Percentiles rank a stretch among this genome's conserved stretches.
These are phyloP conservation scores for Tapirus terrestris DNA, from an alignment of 2,113 vertebrate species.

Conservation along the genomic window DNA sequence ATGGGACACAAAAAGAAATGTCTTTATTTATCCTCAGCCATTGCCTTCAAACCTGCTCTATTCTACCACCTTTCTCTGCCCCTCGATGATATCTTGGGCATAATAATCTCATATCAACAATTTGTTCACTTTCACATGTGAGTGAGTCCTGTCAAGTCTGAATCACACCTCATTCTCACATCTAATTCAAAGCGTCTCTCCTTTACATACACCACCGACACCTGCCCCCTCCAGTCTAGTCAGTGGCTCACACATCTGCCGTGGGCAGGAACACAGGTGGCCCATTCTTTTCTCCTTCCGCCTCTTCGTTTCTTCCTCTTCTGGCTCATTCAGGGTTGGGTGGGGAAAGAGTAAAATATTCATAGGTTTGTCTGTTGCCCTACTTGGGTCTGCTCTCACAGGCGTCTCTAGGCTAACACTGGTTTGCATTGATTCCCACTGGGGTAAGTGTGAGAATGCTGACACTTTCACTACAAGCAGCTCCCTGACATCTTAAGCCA, in stretches of 20 bases:
- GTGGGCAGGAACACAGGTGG: rapidly evolving
- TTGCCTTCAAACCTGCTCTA: not conserved
- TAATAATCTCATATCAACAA: not conserved
- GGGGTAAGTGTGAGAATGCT: not conserved
- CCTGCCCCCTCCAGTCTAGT: rapidly evolving
- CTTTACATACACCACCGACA: rapidly evolving
- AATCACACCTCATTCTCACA: no score
- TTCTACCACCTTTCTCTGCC: no score
- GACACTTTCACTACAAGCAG: no score
- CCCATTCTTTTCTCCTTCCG: not conserved
- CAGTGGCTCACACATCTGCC: not conserved
- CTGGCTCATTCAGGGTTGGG: not conserved
- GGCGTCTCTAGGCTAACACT: not conserved
- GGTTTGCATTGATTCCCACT: not conserved
- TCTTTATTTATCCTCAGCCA: not conserved
- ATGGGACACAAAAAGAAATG: not conserved
- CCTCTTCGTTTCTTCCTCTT: not conserved
- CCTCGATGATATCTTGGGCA: no score
- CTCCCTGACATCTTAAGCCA: no score
- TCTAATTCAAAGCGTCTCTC: not conserved
- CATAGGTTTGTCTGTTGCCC: not conserved
- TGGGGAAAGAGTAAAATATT: no score
- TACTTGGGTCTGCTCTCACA: not conserved
- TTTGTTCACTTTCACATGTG: not conserved
- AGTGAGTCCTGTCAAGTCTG: not conserved